A percentile compares a stretch with the other conserved stretches of the same genome.
These are phyloP conservation scores for Scophthalmus maximus DNA, from an alignment of 2,113 vertebrate species.

Conservation along the genomic window DNA sequence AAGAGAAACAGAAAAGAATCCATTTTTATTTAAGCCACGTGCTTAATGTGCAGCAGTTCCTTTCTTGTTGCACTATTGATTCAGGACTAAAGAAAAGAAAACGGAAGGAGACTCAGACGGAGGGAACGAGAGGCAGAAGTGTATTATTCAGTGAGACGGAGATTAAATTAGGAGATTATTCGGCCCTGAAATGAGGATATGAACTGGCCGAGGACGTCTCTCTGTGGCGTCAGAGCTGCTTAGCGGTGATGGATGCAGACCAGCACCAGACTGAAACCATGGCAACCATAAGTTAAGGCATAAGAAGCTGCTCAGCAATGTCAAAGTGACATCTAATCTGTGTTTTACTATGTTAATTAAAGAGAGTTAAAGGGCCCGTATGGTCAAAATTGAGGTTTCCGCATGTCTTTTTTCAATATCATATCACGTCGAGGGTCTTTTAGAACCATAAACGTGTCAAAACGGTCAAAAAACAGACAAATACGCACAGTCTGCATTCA, in stretches of 20 bases:
- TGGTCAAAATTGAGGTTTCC: too few species aligned
- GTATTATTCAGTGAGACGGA: not conserved
- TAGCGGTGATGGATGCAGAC: slow-evolving; percentile 5
- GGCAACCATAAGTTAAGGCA: not conserved
- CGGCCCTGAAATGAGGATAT: not conserved
- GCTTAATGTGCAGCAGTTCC: not conserved
- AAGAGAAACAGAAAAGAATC: not conserved
- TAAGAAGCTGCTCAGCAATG: not conserved
- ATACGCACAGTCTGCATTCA: too few species aligned
- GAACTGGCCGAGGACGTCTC: not conserved
- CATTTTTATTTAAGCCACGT: too few species aligned
- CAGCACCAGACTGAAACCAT: slow-evolving; percentile 21
- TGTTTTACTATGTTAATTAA: not conserved
- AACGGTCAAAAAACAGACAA: too few species aligned
- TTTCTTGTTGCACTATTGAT: not conserved
- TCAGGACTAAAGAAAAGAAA: not conserved
- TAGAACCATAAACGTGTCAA: too few species aligned
- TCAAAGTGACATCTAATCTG: not conserved
- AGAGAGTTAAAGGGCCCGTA: too few species aligned
- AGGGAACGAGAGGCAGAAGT: not conserved
- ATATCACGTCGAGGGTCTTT: too few species aligned
- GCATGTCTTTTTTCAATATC: too few species aligned
- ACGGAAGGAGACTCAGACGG: not conserved
- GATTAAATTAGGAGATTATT: slow-evolving; percentile 10
- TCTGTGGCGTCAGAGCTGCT: not conserved